Percentiles rank a stretch among this genome's conserved stretches.
These are phyloP conservation scores for Halisarca cf. caerulea DNA, from an alignment of 37 sponge, comb jelly and placozoan genomes.

Conservation along the genomic window DNA sequence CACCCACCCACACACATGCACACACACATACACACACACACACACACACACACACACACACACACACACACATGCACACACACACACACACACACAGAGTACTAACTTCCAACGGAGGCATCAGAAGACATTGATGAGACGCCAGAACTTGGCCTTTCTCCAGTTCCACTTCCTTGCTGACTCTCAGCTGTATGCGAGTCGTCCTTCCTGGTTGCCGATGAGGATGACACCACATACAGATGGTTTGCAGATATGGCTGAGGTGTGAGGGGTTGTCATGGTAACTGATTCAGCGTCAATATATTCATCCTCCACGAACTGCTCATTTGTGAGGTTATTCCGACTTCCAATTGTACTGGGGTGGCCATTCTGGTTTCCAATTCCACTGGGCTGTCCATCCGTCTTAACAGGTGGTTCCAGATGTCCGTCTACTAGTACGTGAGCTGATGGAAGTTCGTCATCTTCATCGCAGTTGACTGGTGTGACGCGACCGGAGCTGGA, in stretches of 20 bases:
- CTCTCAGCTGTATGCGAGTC: background rate
- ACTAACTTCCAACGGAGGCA: constrained; percentile 59
- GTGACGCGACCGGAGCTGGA: constrained; percentile 11
- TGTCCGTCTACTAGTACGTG: background rate
- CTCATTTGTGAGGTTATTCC: background rate
- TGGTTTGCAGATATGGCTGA: background rate
- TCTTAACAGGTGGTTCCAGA: background rate
- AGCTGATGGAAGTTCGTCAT: background rate
- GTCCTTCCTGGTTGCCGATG: background rate
- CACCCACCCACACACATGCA: too few species aligned
- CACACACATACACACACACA: too few species aligned
- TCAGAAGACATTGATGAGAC: constrained; percentile 76
- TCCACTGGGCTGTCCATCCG: background rate
- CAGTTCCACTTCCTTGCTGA: background rate
- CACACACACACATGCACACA: too few species aligned
- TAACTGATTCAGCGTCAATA: background rate
- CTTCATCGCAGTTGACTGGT: background rate
- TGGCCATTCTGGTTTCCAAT: background rate
- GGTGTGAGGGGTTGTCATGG: background rate
- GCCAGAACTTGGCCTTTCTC: constrained; percentile 76
- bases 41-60: too few species aligned
- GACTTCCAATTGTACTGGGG: background rate
- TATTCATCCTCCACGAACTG: background rate
- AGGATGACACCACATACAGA: background rate
- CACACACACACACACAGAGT: background rate